phyloP scores from a whole-genome alignment of 35 echinoderm and acorn worm species.

The Apostichopus japonicus region DNA sequence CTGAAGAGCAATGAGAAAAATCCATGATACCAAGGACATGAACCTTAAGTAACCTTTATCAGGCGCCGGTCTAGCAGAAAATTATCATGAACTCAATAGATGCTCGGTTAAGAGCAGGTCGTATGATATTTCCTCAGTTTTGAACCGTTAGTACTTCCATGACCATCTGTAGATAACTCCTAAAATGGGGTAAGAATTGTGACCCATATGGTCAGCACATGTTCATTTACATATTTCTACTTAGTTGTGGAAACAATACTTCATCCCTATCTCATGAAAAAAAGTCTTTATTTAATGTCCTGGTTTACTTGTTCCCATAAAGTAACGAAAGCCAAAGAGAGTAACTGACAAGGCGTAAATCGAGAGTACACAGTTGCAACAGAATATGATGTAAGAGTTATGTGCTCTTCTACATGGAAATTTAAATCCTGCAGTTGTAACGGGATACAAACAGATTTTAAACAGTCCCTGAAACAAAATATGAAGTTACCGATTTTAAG shows the following conservation, averaged over 20 bases:
- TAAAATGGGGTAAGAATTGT: not conserved
- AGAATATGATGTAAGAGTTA: conserved; percentile 11
- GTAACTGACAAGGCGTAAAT: not conserved
- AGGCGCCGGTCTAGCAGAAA: too few relatives aligned
- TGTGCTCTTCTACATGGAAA: not conserved
- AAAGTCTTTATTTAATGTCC: not conserved
- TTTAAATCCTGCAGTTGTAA: not conserved
- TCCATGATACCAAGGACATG: too few relatives aligned
- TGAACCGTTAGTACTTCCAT: too few relatives aligned
- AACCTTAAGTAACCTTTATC: too few relatives aligned
- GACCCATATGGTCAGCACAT: not conserved
- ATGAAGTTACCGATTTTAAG: conserved; percentile 27
- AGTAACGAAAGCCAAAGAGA: not conserved
- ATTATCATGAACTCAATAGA: too few relatives aligned
- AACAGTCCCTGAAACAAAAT: conserved; percentile 4
- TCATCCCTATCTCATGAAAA: not conserved
- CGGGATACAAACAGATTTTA: not conserved
- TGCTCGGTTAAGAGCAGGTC: too few relatives aligned
- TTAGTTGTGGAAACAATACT: not conserved
- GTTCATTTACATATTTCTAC: not conserved
- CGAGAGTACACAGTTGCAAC: not conserved
- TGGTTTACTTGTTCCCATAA: not conserved
- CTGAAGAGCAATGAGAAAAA: too few relatives aligned
- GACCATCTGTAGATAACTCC: not conserved
- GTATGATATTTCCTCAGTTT: too few relatives aligned